A percentile compares a stretch with the other conserved stretches of the same genome.
These are phyloP conservation scores for Elysia crispata DNA, from an alignment of 2,888 invertebrate genomes.

Conservation along the genomic window DNA sequence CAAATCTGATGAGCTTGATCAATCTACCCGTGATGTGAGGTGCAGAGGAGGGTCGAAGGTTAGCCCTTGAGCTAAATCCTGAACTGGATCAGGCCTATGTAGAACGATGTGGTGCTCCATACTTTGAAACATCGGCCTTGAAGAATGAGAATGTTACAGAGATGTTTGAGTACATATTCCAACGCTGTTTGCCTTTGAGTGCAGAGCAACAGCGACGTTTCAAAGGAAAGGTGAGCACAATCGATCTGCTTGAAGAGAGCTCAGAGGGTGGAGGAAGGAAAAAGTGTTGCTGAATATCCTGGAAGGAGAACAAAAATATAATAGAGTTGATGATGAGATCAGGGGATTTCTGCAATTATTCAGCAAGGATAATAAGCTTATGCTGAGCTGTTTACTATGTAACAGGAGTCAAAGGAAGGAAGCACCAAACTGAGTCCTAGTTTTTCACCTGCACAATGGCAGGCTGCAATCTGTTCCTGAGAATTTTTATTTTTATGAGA, in stretches of 20 bases:
- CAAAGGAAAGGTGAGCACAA: slow-evolving; percentile 5
- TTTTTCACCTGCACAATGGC: no score
- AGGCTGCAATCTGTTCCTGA: no score
- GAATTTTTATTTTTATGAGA: no score
- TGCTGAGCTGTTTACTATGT: no score
- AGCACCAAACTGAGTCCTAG: no score
- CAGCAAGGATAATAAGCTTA: no score
- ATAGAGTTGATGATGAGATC: no score
- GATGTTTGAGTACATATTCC: slow-evolving; percentile 75
- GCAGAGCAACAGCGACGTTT: slow-evolving; percentile 45
- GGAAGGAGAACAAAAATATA: no score
- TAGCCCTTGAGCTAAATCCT: slow-evolving; percentile 66
- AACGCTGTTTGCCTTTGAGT: slow-evolving; percentile 65
- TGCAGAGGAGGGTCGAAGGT: slow-evolving; percentile 65
- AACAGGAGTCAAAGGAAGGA: no score
- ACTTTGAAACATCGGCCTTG: slow-evolving; percentile 76
- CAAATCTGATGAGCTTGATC: slow-evolving; percentile 67
- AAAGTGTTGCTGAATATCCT: background rate
- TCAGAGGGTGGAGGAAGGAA: background rate
- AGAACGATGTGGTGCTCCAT: slow-evolving; percentile 57
- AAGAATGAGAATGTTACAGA: slow-evolving; percentile 69
- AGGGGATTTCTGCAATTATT: no score
- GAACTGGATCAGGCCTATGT: slow-evolving; percentile 57
- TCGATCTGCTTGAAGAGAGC: slow-evolving; percentile 48
- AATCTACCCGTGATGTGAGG: slow-evolving; percentile 61